These are phyloP conservation scores for Hypanus sabinus DNA, from an alignment of 2,113 vertebrate genomes.

Conservation along the genomic window DNA sequence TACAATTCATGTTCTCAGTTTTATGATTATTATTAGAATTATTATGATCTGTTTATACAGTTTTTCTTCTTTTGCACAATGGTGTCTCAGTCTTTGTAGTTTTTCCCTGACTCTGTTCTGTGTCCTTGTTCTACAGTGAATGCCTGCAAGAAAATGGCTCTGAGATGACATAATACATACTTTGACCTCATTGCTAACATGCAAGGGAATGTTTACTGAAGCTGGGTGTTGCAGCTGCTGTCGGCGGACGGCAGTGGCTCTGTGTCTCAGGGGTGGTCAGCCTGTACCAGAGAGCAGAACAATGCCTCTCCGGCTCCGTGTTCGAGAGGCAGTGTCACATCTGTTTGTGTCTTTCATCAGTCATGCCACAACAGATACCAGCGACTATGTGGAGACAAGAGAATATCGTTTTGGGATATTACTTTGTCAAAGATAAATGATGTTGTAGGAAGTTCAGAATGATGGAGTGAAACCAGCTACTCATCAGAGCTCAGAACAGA, in stretches of 20 bases:
- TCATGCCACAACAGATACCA: neutral
- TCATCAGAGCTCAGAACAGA: neutral
- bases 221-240: neutral
- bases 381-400: neutral
- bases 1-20: too few relatives aligned
- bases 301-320: neutral
- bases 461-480: neutral
- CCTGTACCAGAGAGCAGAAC: neutral
- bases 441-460: slow-evolving; percentile 2
- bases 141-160: too few relatives aligned
- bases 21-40: too few relatives aligned
- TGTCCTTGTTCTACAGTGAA: too few relatives aligned
- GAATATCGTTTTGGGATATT: slow-evolving; percentile 13
- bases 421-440: slow-evolving; percentile 10
- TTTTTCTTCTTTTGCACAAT: too few relatives aligned
- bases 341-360: neutral
- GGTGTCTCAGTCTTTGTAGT: too few relatives aligned
- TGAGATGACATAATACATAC: too few relatives aligned
- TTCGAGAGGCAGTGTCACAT: neutral
- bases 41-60: too few relatives aligned
- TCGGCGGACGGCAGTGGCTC: too few relatives aligned
- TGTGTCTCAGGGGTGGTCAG: neutral
- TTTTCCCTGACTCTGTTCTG: too few relatives aligned
- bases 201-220: neutral
- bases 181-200: neutral